Evolutionary conservation across 1,140 invertebrate species (phyloP), one percentile per base, ranked within the genome.

Genomic region (Drosophila nebulosa): DNA sequence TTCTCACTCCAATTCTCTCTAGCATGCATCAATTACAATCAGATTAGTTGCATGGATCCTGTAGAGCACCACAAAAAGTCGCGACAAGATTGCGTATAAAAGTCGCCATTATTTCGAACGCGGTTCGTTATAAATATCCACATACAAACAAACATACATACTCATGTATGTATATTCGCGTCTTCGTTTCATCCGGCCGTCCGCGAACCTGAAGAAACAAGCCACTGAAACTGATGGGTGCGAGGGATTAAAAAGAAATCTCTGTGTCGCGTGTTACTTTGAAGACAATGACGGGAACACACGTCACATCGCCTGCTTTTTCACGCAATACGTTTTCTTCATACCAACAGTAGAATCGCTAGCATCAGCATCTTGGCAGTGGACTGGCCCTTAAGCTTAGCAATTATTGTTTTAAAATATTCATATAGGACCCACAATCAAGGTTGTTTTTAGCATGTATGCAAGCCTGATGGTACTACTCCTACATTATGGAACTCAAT

Each of bases 11-110:
- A 42, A 39, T 73, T 64, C 69, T 73, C 80, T 74, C 80, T 85
- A 80, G 81, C 81, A 78, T 64, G 78, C 77, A 63, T 69, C 81
- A 85, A 85, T 85, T 85, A 85, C 81, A 85, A 86, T 80, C 81
- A 80, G 81, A 86, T 85, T 86, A 86, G 81, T 75, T 86, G 67
- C 81, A 75, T 78, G 66, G 64, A 68, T 52, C 68, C 55, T 70
- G 69, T 67, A 70, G 51, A 14, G 46, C 46, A 50, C 35, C 24
- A 65, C 63, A 56, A 21, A 42, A 67, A 65, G 22, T 61, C 42
- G 52, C 58, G 50, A 56, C 36, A 36, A 62, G 26, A 24, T 55
- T 57, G 42, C 30, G 46, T 32, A 42, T 63, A 63, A 59, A 62
- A 59, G 59, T 66, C 52, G 57, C 62, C 62, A 58, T 26, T 39